These are phyloP conservation scores for Eupithecia vulgata DNA, from an alignment of 2,888 invertebrate genomes.

Conservation along the genomic window DNA sequence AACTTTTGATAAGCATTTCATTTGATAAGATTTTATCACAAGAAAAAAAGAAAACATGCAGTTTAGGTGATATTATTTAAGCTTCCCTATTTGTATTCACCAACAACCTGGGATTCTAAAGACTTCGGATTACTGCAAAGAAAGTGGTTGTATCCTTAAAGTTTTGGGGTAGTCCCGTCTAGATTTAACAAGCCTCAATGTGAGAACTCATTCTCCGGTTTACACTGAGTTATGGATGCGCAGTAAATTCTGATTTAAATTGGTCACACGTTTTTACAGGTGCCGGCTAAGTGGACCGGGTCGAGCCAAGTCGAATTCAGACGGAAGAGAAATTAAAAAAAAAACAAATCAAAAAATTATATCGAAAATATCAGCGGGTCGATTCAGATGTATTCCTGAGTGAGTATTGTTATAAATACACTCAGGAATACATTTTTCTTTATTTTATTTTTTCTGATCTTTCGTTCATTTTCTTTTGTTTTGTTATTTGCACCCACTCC, in stretches of 20 bases:
- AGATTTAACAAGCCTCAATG: not conserved
- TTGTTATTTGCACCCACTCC: too few relatives aligned
- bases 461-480: too few relatives aligned
- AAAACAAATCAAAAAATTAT: not conserved
- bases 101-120: not conserved
- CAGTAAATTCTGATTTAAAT: conserved; percentile 43
- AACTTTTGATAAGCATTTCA: not conserved
- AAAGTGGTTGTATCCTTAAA: not conserved
- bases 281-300: conserved; percentile 34
- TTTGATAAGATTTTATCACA: not conserved
- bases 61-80: not conserved
- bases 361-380: not conserved
- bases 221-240: conserved; percentile 39
- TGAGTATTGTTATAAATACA: too few relatives aligned
- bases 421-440: too few relatives aligned
- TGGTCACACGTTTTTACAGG: conserved; percentile 49
- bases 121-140: not conserved
- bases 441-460: too few relatives aligned
- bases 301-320: conserved; percentile 1
- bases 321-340: not conserved
- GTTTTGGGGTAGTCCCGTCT: conserved; percentile 13
- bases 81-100: not conserved
- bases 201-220: conserved; percentile 30
- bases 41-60: not conserved
- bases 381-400: not conserved